Conservation (phyloP, 1,140 invertebrate genomes). For the Oryctes rhinoceros region DNA sequence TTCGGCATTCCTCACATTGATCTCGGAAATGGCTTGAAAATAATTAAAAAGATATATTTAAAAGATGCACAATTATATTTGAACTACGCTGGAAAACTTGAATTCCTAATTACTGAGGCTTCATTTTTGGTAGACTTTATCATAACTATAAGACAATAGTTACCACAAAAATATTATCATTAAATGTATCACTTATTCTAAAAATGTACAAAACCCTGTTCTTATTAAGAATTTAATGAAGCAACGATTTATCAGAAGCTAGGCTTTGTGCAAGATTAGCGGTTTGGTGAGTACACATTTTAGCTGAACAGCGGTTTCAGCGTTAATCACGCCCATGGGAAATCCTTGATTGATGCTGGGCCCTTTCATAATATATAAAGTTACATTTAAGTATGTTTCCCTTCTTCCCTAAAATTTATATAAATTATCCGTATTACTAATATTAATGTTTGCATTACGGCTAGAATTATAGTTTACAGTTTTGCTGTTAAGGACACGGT, state of each 20-base stretch:
- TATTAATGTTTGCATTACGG: slow-evolving; percentile 24
- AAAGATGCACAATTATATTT: too few relatives aligned
- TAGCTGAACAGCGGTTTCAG: slow-evolving; percentile 43
- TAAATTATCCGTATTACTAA: slow-evolving; percentile 33
- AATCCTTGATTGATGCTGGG: slow-evolving; percentile 43
- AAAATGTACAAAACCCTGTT: too few relatives aligned
- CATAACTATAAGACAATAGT: too few relatives aligned
- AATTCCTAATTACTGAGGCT: too few relatives aligned
- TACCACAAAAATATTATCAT: neutral
- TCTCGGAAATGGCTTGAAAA: too few relatives aligned
- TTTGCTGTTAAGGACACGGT: slow-evolving; percentile 3
- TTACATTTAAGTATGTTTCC: slow-evolving; percentile 7
- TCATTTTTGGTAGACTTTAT: too few relatives aligned
- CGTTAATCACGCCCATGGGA: slow-evolving; percentile 45
- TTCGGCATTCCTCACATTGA: too few relatives aligned
- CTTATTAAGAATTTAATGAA: slow-evolving; percentile 11
- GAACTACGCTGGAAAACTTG: too few relatives aligned
- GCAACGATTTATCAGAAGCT: slow-evolving; percentile 27
- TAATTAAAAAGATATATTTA: too few relatives aligned
- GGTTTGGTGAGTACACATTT: slow-evolving; percentile 36
- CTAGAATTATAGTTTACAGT: slow-evolving; percentile 10
- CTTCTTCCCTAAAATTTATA: slow-evolving; percentile 19
- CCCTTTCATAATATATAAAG: slow-evolving; percentile 42
- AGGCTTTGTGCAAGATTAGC: slow-evolving; percentile 33
- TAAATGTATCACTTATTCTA: neutral